Evolutionary conservation across 2,797 vertebrate species (phyloP).

Genomic region (Pyrocephalus nanus): DNA sequence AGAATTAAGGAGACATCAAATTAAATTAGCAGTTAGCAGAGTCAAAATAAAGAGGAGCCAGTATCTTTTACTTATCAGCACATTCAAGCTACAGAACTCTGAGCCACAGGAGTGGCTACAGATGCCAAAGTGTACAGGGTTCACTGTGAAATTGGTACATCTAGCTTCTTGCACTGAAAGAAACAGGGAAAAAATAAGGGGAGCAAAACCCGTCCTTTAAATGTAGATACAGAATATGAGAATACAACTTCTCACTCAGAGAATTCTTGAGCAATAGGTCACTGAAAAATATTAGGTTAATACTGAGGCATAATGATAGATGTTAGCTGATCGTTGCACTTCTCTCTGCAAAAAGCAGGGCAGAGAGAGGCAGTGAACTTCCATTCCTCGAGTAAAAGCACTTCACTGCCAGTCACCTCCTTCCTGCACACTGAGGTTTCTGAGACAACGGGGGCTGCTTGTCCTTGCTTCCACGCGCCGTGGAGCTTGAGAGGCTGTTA

Average conservation of each 20-base stretch:
- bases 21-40: background rate
- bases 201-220: background rate
- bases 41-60: background rate
- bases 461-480: fast-evolving
- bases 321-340: background rate
- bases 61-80: background rate
- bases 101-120: background rate
- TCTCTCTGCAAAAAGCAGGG: background rate
- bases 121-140: background rate
- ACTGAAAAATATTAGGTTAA: background rate
- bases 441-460: background rate
- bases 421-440: background rate
- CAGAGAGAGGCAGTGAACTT: background rate
- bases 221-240: background rate
- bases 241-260: background rate
- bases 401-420: background rate
- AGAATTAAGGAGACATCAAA: background rate
- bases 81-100: background rate
- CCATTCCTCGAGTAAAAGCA: background rate
- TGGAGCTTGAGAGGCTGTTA: background rate
- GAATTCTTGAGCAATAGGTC: background rate
- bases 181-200: background rate
- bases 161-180: background rate
- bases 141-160: background rate
- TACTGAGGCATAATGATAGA: background rate